Conservation (phyloP, 2,888 invertebrate species). For the Phaonia tiefii region DNA sequence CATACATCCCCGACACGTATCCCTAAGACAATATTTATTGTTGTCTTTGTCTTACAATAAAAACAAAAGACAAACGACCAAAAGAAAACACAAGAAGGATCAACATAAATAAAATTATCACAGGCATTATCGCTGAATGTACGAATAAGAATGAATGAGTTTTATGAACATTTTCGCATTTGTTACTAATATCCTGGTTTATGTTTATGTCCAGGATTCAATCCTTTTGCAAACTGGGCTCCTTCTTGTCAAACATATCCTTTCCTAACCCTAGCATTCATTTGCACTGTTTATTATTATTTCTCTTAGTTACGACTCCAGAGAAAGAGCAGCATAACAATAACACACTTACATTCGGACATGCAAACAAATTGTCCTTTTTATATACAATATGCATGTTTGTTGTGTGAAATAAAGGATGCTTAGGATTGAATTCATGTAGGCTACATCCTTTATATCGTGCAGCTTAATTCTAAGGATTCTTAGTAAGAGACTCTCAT, state of each 20-base stretch:
- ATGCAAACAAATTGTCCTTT: too few species aligned
- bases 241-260: too few species aligned
- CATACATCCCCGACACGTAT: neutral
- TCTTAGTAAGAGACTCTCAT: neutral
- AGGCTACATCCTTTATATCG: too few species aligned
- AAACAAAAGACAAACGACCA: neutral
- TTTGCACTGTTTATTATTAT: neutral
- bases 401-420: neutral
- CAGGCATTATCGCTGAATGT: constrained; percentile 16
- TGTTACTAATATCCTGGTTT: too few species aligned
- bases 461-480: neutral
- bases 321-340: constrained; percentile 9
- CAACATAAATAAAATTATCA: constrained; percentile 54
- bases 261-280: neutral
- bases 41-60: neutral
- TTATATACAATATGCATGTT: too few species aligned
- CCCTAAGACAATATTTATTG: neutral
- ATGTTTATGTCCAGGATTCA: too few species aligned
- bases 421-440: too few species aligned
- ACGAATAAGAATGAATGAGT: neutral
- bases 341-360: constrained; percentile 17
- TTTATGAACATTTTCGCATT: neutral
- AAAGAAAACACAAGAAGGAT: constrained; percentile 34
- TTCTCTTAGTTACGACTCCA: neutral
- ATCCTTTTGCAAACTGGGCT: too few species aligned